phyloP scores from a whole-genome alignment of 2,888 invertebrate genomes.

The Mythimna ferrago region DNA sequence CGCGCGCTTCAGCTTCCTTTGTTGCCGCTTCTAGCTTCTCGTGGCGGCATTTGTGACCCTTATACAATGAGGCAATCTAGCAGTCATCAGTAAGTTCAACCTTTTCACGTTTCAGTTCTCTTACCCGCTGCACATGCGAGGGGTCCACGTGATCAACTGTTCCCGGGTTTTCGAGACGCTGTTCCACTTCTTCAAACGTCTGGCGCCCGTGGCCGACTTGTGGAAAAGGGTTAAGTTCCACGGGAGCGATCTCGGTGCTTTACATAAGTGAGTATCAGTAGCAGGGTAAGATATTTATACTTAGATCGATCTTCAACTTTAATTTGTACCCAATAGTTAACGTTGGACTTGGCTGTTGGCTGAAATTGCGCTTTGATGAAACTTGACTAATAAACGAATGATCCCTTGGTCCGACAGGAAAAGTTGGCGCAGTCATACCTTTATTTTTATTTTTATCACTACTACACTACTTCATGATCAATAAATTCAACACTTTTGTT shows the following conservation, averaged over 20 bases:
- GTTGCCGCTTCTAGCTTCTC: too few species aligned
- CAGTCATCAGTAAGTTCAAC: too few species aligned
- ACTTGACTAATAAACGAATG: too few species aligned
- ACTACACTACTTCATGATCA: too few species aligned
- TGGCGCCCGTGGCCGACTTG: conserved; percentile 92
- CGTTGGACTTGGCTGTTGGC: not conserved
- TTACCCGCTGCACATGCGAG: conserved; percentile 93
- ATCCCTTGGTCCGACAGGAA: too few species aligned
- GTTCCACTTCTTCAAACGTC: conserved; percentile 93
- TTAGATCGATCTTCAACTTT: not conserved
- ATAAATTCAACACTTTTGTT: too few species aligned
- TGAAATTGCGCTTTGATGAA: not conserved
- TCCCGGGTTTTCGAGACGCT: conserved; percentile 94
- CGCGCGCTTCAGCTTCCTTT: too few species aligned
- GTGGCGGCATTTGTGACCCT: too few species aligned
- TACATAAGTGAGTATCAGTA: conserved; percentile 77
- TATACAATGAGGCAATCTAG: too few species aligned
- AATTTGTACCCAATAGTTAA: not conserved
- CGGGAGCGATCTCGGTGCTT: conserved; percentile 78
- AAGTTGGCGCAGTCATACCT: too few species aligned
- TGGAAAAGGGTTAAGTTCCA: conserved; percentile 88
- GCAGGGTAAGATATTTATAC: not conserved
- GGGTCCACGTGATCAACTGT: conserved; percentile 94
- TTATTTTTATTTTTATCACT: too few species aligned
- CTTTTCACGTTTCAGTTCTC: conserved; percentile 88